phyloP scores from a whole-genome alignment of 2,113 vertebrate species.

The Hylia prasina region DNA sequence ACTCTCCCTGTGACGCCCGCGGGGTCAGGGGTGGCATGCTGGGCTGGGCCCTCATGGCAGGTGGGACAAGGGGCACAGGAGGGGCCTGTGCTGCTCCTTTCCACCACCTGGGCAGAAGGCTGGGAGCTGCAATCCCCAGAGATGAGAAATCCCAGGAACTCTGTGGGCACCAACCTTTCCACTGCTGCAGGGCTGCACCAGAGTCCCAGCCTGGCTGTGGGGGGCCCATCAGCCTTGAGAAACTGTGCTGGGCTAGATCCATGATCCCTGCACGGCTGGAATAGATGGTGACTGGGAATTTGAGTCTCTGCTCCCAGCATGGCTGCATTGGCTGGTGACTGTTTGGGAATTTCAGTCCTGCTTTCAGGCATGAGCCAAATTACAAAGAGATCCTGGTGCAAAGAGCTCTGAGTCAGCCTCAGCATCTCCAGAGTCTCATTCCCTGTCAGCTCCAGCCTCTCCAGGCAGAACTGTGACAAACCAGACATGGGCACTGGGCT shows the following conservation, averaged over 20 bases:
- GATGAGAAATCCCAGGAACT: not conserved
- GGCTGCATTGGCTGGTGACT: not conserved
- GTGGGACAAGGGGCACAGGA: not conserved
- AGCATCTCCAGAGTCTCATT: not conserved
- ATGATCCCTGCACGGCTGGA: not conserved
- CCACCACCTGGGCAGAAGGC: not conserved
- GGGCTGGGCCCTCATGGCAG: fast-evolving
- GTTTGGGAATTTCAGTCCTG: not conserved
- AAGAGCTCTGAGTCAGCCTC: not conserved
- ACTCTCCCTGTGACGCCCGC: not conserved
- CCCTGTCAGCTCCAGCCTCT: not conserved
- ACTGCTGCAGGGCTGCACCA: not conserved
- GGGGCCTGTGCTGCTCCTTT: not conserved
- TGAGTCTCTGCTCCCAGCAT: not conserved
- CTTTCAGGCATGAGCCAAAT: not conserved
- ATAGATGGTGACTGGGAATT: not conserved
- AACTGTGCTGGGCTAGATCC: not conserved
- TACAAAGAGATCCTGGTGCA: not conserved
- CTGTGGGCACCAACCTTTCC: not conserved
- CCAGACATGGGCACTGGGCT: not conserved
- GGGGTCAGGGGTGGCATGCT: not conserved
- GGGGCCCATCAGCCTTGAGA: not conserved
- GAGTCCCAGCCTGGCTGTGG: not conserved
- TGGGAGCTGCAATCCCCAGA: not conserved
- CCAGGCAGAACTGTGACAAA: not conserved